Base-by-base conservation (phyloP, 2,888 invertebrate genomes). In the Leucophenga maculata region DNA sequence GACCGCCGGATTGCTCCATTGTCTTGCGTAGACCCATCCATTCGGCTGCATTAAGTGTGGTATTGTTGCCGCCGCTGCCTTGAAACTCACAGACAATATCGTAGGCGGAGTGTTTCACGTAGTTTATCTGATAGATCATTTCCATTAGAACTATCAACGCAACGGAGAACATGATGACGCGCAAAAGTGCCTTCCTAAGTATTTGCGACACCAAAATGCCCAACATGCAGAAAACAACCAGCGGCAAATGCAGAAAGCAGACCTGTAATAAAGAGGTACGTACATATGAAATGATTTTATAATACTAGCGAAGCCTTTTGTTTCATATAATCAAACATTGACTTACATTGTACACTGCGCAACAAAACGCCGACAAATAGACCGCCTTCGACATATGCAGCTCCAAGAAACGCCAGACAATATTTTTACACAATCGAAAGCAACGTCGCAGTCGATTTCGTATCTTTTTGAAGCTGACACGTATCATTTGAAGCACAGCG, bases 111-210 rank as follows among this genome's bases (percentile, higher is more conserved):
- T 94, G 94, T 72, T 93, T 90, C 75, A 98, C 94, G 84, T 96
- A 95, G 74, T 95, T 92, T 69, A 98, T 95, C 89, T 99, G 99
- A 87, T 97, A 99, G 64, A 98, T 93, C 98, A 98, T 99, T 89
- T 97, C 95, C 14, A 93, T 91, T 74, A 99, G 91, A 74, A 98
- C 91, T 71, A 98, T 91, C 0, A 95, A 80, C 11, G 95, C 94
- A 22, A 96, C 93, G 69, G 94, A 90, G 31, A 93, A 90, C 0
- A 96, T 94, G 85, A 94, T 93, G 6, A 93, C 86, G 69, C 95
- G 94, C 68, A 94, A 92, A 50, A 94, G 90, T 73, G 93, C 87
- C 32, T 91, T 92, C 59, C 95, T 90, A 67, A 95, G 92, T 20
- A 95, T 89, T 0, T 93, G 93, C 50, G 95, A 90, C 0, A 94